Evolutionary conservation across 2,113 vertebrate genomes (phyloP), one percentile per base, ranked within the genome.

Genomic region (Hippolais icterina): DNA sequence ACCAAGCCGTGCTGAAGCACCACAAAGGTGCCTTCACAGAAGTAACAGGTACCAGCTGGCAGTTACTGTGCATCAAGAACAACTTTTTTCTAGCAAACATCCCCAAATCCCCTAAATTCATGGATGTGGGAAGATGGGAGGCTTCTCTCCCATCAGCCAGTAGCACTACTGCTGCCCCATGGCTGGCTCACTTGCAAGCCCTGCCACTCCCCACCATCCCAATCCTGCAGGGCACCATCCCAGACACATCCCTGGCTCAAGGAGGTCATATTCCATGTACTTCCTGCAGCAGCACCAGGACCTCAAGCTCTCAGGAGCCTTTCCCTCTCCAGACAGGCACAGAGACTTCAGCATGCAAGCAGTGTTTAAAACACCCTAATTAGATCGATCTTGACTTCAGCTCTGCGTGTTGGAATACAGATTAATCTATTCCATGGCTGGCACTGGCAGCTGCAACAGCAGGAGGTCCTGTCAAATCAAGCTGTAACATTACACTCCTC

Each of bases 331-430:
- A 95, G 95, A 96, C 92, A 90, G 95, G 90, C 93, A 90, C 49
- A 39, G 72, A 87, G 94, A 66, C 53, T 95, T 80, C 75, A 85
- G 96, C 53, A 97, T 78, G 90, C 97, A 90, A 94, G 96, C 76
- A 76, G 95, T 92, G 93, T 97, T 97, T 97, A 95, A 98, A 97
- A 97, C 79, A 95, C 92, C 87, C 97, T 98, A 97, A 98, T 98
- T 97, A 97, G 97, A 98, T 97, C 72, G 90, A 97, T 97, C 97
- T 82, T 86, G 92, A 96, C 96, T 98, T 94, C 42, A 81, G 96
- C 57, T 89, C 5, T 21, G 81, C 29, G 25, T 89, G 90, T 6
- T 94, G 77, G 98, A 98, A 98, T 97, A 97, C 96, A 98, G 97
- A 98, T 98, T 80, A 96, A 97, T 96, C 96, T 95, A 78, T 81